Base-by-base conservation (phyloP, 2,797 vertebrate species). In the Harpagifer antarcticus region DNA sequence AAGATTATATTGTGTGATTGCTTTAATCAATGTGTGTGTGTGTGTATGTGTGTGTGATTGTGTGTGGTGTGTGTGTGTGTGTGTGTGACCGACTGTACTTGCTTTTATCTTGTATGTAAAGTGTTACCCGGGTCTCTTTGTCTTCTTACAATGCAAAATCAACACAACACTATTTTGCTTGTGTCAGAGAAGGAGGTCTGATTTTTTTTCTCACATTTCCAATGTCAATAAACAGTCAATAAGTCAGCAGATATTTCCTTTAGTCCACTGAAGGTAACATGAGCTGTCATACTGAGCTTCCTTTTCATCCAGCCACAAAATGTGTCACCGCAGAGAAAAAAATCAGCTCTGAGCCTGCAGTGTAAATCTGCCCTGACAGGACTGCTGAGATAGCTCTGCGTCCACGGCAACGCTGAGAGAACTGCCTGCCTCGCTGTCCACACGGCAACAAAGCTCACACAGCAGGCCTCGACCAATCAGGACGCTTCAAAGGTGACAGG, bases 371-470 rank as follows among this genome's bases (percentile, higher is more conserved):
- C 74, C 75, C 83, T 90, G 92, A 93, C 91, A 92, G 90, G 83
- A 92, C 85, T 91, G 93, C 93, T 93, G 92, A 92, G 86, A 88
- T 81, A 66, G 92, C 92, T 85, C 88, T 81, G 88, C 82, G 86
- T 91, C 90, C 90, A 90, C 90, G 20, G 91, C 89, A 90, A 91
- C 85, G 82, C 89, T 90, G 69, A 47, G 66, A 86, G 81, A 88
- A 74, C 89, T 84, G 89, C 86, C 91, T 86, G 86, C 90, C 81
- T 92, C 74, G 37, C 74, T 61, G 79, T 92, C 92, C 92, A 89
- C 92, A 93, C 92, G 66, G 92, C 92, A 94, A 93, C 92, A 93
- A 90, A 88, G 89, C 90, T 76, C 81, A 82, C 86, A 80, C 84
- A 60, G 76, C 9, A 8, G 72, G 81, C 67, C 80, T 91, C 88